Percentiles rank a stretch among this genome's conserved stretches.
These are phyloP conservation scores for Diplodus sargus DNA, from an alignment of 2,797 vertebrate genomes.

Conservation along the genomic window DNA sequence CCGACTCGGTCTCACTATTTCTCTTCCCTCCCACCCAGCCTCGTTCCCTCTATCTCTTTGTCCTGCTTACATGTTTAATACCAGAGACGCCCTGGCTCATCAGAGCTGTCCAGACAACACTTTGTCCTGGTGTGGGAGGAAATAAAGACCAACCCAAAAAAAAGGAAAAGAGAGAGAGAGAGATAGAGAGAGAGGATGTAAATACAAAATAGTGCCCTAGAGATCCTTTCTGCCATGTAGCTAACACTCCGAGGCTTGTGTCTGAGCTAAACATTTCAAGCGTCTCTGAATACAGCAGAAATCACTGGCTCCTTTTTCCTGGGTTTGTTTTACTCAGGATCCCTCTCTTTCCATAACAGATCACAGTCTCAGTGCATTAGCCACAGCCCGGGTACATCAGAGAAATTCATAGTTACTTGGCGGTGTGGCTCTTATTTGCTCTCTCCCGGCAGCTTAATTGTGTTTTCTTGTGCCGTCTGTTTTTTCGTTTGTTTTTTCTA, in stretches of 20 bases:
- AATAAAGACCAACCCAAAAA: constrained; percentile 46
- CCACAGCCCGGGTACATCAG: constrained; percentile 42
- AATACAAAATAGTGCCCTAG: constrained; percentile 54
- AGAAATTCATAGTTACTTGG: constrained; percentile 71
- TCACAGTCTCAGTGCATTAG: constrained; percentile 57
- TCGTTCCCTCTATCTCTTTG: constrained; percentile 63
- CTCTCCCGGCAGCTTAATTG: constrained; percentile 69
- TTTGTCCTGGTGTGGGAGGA: constrained; percentile 53
- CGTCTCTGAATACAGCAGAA: constrained; percentile 34
- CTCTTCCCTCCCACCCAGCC: constrained; percentile 45
- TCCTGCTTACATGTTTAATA: constrained; percentile 73
- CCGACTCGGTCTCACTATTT: constrained; percentile 68
- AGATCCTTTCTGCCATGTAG: constrained; percentile 32
- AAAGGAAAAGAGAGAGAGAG: not conserved
- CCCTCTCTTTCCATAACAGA: constrained; percentile 50
- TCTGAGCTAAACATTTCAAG: constrained; percentile 28
- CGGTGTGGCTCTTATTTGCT: constrained; percentile 49
- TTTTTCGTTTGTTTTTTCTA: constrained; percentile 17
- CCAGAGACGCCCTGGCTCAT: constrained; percentile 69
- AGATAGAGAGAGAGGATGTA: constrained; percentile 16
- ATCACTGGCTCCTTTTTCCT: constrained; percentile 1
- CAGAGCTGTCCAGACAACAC: constrained; percentile 68
- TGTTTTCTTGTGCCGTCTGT: constrained; percentile 57
- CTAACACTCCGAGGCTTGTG: constrained; percentile 11
- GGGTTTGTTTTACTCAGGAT: constrained; percentile 27